Conservation (phyloP, 1,140 invertebrate species). For the Thalassaphorura encarpata region DNA sequence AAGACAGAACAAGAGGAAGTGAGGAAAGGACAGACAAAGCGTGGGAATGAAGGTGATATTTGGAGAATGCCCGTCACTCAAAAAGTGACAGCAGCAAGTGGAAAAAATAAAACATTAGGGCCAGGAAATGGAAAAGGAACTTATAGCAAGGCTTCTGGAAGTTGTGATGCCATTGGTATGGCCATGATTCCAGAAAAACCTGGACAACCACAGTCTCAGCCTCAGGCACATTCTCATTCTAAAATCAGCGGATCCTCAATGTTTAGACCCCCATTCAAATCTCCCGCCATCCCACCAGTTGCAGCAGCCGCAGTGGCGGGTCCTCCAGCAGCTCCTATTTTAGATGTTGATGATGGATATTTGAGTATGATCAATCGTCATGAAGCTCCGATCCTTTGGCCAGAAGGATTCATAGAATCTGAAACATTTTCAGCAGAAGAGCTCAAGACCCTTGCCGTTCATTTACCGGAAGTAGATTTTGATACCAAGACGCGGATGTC, state of each 20-base stretch:
- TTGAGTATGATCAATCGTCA: slow-evolving; percentile 31
- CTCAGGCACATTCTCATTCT: not conserved
- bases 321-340: not conserved
- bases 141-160: not conserved
- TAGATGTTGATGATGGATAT: slow-evolving; percentile 31
- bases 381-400: slow-evolving; percentile 24
- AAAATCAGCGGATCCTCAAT: no score
- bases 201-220: not conserved
- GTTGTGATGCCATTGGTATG: not conserved
- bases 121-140: not conserved
- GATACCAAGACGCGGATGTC: not conserved
- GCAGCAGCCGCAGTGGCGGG: not conserved
- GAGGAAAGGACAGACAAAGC: no score
- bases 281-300: not conserved
- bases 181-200: not conserved
- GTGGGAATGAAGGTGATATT: no score
- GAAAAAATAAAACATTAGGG: no score
- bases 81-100: no score
- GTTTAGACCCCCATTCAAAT: not conserved
- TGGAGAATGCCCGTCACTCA: no score
- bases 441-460: slow-evolving; percentile 14
- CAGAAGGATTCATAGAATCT: slow-evolving; percentile 28
- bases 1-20: no score
- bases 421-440: slow-evolving; percentile 29
- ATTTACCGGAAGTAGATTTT: not conserved